phyloP scores from a whole-genome alignment of 2,113 vertebrate species.

The Anseranas semipalmata region DNA sequence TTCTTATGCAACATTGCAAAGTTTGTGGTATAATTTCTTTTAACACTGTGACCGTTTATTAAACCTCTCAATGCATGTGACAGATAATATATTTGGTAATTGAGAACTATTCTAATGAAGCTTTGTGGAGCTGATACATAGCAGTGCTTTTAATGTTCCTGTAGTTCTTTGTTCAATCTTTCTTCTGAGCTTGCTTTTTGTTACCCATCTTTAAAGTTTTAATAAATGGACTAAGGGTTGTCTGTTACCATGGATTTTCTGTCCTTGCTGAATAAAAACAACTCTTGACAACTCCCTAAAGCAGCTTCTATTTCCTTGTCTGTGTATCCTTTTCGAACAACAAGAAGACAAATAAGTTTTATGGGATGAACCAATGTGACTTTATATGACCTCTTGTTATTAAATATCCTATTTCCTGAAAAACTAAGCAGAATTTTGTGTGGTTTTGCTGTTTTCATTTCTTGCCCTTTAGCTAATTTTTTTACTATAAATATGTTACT shows the following conservation, averaged over 20 bases:
- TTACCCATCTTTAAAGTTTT: neutral
- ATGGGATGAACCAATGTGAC: neutral
- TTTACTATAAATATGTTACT: neutral
- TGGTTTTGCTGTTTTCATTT: neutral
- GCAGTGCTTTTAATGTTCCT: neutral
- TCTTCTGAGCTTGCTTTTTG: neutral
- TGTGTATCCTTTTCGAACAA: neutral
- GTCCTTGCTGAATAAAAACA: neutral
- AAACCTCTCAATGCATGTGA: neutral
- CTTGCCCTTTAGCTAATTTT: neutral
- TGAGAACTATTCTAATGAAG: neutral
- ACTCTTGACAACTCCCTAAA: neutral
- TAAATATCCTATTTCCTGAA: neutral
- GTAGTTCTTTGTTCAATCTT: neutral
- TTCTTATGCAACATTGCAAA: neutral
- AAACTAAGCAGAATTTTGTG: neutral
- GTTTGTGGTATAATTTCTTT: slow-evolving; percentile 2
- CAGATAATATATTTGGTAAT: neutral
- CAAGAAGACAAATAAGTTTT: neutral
- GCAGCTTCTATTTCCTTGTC: neutral
- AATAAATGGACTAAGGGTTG: neutral
- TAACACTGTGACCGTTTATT: neutral
- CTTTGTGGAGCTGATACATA: neutral
- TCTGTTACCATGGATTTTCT: neutral
- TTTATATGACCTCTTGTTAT: neutral